Evolutionary conservation across 2,888 invertebrate species (phyloP).

Genomic region (Patella pellucida): DNA sequence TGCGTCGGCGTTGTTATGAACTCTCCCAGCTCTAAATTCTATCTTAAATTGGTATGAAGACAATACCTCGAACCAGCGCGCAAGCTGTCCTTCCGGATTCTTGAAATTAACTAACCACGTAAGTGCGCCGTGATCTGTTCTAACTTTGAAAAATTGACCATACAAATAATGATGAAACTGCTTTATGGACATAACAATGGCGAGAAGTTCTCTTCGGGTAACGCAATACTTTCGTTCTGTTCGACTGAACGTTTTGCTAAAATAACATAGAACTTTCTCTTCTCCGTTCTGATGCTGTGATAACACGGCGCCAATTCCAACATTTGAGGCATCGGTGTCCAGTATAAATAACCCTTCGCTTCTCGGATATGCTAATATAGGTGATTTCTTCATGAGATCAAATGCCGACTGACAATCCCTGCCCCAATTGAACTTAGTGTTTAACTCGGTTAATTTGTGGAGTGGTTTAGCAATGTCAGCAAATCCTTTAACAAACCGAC

Average conservation of each 20-base stretch:
- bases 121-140: conserved; percentile 30
- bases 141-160: conserved; percentile 25
- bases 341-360: conserved; percentile 31
- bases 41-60: conserved; percentile 2
- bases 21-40: not conserved
- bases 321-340: no score
- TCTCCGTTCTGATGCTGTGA: no score
- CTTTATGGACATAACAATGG: conserved; percentile 34
- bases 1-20: conserved; percentile 12
- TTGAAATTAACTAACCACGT: not conserved
- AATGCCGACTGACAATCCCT: conserved; percentile 31
- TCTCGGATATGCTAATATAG: conserved; percentile 26
- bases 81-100: not conserved
- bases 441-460: no score
- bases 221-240: no score
- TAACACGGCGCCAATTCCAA: no score
- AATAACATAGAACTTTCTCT: no score
- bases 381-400: conserved; percentile 17
- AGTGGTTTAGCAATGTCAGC: no score
- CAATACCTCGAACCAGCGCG: not conserved
- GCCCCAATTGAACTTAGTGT: conserved; percentile 28
- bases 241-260: no score
- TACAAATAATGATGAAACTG: conserved; percentile 36
- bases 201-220: no score
- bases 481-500: no score